A percentile compares a stretch with the other conserved stretches of the same genome.
Evolutionary conservation across 2,113 vertebrate species (phyloP).

Genomic region (Phalacrocorax pelagicus): DNA sequence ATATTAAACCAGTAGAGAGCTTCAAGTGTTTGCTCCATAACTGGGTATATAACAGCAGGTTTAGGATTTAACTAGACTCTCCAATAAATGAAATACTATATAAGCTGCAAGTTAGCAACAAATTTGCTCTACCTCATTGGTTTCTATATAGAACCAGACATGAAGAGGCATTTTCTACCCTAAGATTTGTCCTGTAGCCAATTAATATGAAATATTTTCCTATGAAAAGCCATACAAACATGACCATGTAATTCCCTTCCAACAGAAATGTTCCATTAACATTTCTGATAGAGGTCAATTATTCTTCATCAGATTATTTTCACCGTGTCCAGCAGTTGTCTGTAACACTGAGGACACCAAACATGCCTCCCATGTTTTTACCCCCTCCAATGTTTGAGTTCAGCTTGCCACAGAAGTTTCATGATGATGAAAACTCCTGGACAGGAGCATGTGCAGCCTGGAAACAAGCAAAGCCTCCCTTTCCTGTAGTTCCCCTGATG

Average conservation of each 20-base stretch:
- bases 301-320: not conserved
- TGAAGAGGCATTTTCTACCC: not conserved
- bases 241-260: conserved; percentile 8
- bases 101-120: conserved; percentile 26
- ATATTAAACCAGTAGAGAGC: conserved; percentile 62
- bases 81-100: conserved; percentile 35
- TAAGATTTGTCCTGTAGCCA: not conserved
- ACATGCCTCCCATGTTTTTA: not conserved
- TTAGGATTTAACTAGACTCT: conserved; percentile 51
- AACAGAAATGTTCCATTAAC: conserved; percentile 39
- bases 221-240: conserved; percentile 38
- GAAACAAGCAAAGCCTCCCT: not conserved
- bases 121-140: conserved; percentile 36
- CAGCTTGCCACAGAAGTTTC: not conserved
- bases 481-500: not conserved
- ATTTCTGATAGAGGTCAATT: conserved; percentile 9
- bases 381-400: not conserved
- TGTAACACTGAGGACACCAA: not conserved
- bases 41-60: conserved; percentile 32
- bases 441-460: not conserved
- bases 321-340: not conserved
- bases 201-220: conserved; percentile 43
- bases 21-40: conserved; percentile 37
- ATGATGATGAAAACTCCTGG: not conserved
- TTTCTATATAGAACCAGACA: conserved; percentile 13